phyloP scores from a whole-genome alignment of 2,797 vertebrate species.

The Pelobates cultripes region DNA sequence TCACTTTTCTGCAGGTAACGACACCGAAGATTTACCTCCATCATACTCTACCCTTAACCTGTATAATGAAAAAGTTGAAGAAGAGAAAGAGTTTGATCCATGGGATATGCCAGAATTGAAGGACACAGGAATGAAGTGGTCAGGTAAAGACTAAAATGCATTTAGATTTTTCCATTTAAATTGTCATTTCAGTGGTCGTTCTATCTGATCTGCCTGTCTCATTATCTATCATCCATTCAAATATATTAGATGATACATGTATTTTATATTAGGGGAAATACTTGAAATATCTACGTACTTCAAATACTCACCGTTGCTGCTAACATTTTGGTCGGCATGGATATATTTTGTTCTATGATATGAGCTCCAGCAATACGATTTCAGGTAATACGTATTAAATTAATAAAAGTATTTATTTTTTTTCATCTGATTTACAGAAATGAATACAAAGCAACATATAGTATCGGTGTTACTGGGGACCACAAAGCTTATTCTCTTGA shows the following conservation, averaged over 20 bases:
- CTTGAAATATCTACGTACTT: too few species aligned
- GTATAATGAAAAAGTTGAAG: slow-evolving; percentile 64
- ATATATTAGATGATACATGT: too few species aligned
- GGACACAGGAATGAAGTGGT: slow-evolving; percentile 86
- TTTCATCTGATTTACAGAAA: slow-evolving; percentile 72
- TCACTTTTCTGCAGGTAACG: slow-evolving; percentile 58
- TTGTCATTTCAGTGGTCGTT: too few species aligned
- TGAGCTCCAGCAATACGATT: too few species aligned
- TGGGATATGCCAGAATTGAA: slow-evolving; percentile 86
- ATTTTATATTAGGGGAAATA: too few species aligned
- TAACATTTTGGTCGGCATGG: too few species aligned
- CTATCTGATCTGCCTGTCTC: too few species aligned
- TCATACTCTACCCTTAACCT: slow-evolving; percentile 80
- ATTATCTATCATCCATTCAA: too few species aligned
- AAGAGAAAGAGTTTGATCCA: slow-evolving; percentile 70
- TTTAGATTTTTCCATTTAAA: background rate
- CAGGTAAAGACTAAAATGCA: slow-evolving; percentile 74
- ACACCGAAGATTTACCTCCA: slow-evolving; percentile 69
- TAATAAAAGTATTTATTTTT: background rate
- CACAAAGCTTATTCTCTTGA: slow-evolving; percentile 75
- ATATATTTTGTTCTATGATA: too few species aligned
- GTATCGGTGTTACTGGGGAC: slow-evolving; percentile 73
- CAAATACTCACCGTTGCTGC: too few species aligned
- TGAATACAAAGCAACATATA: slow-evolving; percentile 82
- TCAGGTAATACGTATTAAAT: background rate